Base-by-base conservation (phyloP, 2,113 vertebrate species). In the Sorex fumeus region DNA sequence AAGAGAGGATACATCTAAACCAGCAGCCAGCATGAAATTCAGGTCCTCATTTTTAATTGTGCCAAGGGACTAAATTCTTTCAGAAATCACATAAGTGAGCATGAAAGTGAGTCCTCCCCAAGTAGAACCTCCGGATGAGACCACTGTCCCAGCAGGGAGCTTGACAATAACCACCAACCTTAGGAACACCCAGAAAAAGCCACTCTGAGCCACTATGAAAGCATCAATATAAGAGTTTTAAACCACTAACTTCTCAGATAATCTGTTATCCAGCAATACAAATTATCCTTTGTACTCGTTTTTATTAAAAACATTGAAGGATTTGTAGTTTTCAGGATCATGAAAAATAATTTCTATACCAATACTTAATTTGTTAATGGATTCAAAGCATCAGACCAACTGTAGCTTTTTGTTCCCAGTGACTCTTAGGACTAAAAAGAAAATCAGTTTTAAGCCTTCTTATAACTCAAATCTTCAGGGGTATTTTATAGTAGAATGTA, bases 301-400 rank as follows among this genome's bases (percentile, higher is more conserved):
- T 86, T 75, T 53, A 74, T 78, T 45, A 36, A 50, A 93, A 92
- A n/a, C 50, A 40, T 19, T 45, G 74, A 64, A 72, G 40, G 25
- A 84, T 89, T 85, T 53, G 64, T 70, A 21, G 90, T n/a, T 76
- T 90, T 78, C 45, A 40, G 16, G 30, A 75, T 80, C 64, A 78
- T 66, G 47, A 85, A 80, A 93, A 84, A 74, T 27, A 82, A 43
- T 7, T 32, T 60, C 6, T 36, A 78, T 70, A 66, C 92, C 57
- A 87, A 77, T 47, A 84, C 45, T 83, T 77, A 67, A 53, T 45
- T 91, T 76, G 21, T 69, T 92, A 82, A 47, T 71, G 91, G 15
- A 60, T 79, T 80, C 36, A 80, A 75, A 86, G 84, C 74, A 88
- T 69, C 36, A 36, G 21, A 79, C 53, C 71, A 88, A 11, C 12